Base-by-base conservation (phyloP, 2,888 invertebrate species). In the Amphiduros pacificus region DNA sequence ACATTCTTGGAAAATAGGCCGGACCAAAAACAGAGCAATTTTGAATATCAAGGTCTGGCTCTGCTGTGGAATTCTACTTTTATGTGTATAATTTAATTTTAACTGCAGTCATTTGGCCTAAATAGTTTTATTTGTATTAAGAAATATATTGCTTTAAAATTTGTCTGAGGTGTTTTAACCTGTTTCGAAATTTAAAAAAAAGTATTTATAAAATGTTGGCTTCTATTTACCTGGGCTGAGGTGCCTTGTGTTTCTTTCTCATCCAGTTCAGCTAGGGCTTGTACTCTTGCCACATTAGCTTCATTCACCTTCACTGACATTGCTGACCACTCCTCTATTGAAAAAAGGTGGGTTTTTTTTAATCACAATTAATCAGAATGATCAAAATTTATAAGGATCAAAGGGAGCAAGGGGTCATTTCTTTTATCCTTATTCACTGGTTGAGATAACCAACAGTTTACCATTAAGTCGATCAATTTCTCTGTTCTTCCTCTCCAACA, bases 181-280 rank as follows among this genome's bases (percentile, higher is more conserved):
- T 17, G 36, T 41, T 9, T 6, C 11, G 24, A 20, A 9, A 44
- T 27, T 5, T n/a, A 6, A 32, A 20, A 4, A 52, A 5, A 32
- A n/a, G 27, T 6, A 32, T 29, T 1, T 48, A 27, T 6, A 26
- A 26, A 22, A 40, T 27, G 9, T 20, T 17, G 9, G 6, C 6
- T 48, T 6, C 5, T 59, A 73, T 78, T 65, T 73, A 87, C 86
- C 90, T 91, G 80, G 89, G 90, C 75, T 90, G 90, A 87, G 61
- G 91, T 85, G 83, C 93, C 91, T 79, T 89, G 89, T 67, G 91
- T 90, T 72, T 90, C 88, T 41, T 92, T 87, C 83, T 93, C 93
- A 81, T 93, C 91, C 63, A 89, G 86, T 69, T 90, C 87, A 5
- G 90, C 88, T 55, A 93, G 81, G 0, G 92, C 91, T 82, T 93